Conservation (phyloP, 2,797 vertebrate genomes). For the Danio aesculapii region DNA sequence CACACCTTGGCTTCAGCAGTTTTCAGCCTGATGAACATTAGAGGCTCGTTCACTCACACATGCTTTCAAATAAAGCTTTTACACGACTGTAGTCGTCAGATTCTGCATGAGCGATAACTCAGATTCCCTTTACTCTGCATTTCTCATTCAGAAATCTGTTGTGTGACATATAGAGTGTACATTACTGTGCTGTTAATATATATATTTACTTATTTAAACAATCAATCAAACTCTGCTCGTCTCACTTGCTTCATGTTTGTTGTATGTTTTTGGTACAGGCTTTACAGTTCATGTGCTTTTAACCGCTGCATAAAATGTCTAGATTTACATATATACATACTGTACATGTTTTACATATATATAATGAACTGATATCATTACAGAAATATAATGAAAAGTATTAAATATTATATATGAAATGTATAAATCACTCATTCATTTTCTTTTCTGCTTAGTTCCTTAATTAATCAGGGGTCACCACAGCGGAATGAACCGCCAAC, state of each 20-base stretch:
- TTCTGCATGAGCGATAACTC: slow-evolving; percentile 9
- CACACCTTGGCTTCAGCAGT: slow-evolving; percentile 46
- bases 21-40: slow-evolving; percentile 44
- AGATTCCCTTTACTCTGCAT: slow-evolving; percentile 32
- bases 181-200: slow-evolving; percentile 11
- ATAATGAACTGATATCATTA: no score
- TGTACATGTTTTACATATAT: no score
- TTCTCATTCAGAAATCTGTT: slow-evolving; percentile 17
- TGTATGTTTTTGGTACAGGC: no score
- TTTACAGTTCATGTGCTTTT: no score
- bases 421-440: no score
- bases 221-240: neutral
- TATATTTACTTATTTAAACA: slow-evolving; percentile 8
- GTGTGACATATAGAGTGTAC: slow-evolving; percentile 17
- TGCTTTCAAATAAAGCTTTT: slow-evolving; percentile 37
- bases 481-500: no score
- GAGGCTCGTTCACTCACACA: slow-evolving; percentile 17
- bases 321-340: no score
- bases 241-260: neutral
- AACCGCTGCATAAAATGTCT: no score
- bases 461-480: no score
- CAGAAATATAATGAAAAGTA: no score
- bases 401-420: no score
- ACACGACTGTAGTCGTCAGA: slow-evolving; percentile 35
- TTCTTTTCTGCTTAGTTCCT: no score